These are phyloP conservation scores for Chamaetylas fuelleborni DNA, from an alignment of 2,113 vertebrate species.

Conservation along the genomic window DNA sequence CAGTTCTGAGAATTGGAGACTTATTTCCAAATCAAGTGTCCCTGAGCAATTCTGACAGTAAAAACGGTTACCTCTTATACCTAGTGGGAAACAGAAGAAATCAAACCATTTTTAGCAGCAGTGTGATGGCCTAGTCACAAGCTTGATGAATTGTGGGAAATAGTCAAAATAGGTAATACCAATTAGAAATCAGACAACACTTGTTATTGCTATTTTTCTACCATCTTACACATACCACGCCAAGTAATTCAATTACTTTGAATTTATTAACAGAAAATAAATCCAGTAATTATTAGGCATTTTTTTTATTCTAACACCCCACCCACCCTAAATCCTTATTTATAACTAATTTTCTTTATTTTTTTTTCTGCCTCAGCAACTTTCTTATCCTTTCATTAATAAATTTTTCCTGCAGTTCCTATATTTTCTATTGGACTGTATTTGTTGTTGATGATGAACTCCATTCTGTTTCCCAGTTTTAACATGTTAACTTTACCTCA, in stretches of 20 bases:
- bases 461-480: neutral
- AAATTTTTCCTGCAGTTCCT: neutral
- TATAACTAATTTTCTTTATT: neutral
- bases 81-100: neutral
- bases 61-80: neutral
- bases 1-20: fast-evolving
- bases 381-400: neutral
- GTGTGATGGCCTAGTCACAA: neutral
- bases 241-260: neutral
- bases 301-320: neutral
- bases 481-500: neutral
- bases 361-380: neutral
- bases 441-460: neutral
- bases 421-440: no score
- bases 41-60: neutral
- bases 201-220: neutral
- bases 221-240: fast-evolving
- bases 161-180: fast-evolving
- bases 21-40: neutral
- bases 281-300: fast-evolving
- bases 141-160: neutral
- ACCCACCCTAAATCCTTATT: neutral
- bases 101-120: neutral
- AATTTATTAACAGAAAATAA: neutral
- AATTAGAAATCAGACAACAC: neutral